Conservation (phyloP, 1,140 invertebrate species). For the Diplogasteroides magnus region DNA sequence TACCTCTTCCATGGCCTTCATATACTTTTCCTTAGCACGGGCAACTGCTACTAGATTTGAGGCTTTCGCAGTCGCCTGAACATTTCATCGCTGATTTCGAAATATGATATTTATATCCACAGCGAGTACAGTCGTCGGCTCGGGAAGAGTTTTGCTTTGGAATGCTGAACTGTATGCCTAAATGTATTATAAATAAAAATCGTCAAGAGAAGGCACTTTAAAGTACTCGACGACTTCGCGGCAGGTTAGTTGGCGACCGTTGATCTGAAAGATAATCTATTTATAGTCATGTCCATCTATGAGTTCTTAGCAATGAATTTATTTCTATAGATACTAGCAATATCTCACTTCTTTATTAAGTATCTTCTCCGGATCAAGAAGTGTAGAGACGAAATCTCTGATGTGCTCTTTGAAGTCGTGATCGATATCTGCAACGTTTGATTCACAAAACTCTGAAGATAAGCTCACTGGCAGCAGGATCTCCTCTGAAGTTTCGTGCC, state of each 20-base stretch:
- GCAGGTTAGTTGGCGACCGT: conserved; percentile 82
- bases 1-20: conserved; percentile 75
- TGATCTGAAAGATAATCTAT: conserved; percentile 57
- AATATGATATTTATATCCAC: conserved; percentile 60
- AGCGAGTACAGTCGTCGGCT: conserved; percentile 96
- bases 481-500: conserved; percentile 88
- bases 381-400: conserved; percentile 74
- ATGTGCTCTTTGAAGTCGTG: conserved; percentile 81
- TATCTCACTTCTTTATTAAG: conserved; percentile 79
- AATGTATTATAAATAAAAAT: no score
- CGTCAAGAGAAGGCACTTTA: no score
- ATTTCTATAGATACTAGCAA: neutral
- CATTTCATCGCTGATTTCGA: conserved; percentile 17
- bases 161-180: conserved; percentile 64
- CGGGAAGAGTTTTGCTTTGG: conserved; percentile 85
- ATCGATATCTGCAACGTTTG: conserved; percentile 86
- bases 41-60: conserved; percentile 90
- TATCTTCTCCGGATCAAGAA: conserved; percentile 81
- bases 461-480: no score
- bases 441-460: no score
- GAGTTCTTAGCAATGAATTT: no score
- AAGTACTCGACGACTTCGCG: conserved; percentile 90
- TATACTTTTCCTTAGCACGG: conserved; percentile 83
- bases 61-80: conserved; percentile 91
- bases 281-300: no score